Conservation (phyloP, 1,140 invertebrate genomes). For the Hyphantria cunea region DNA sequence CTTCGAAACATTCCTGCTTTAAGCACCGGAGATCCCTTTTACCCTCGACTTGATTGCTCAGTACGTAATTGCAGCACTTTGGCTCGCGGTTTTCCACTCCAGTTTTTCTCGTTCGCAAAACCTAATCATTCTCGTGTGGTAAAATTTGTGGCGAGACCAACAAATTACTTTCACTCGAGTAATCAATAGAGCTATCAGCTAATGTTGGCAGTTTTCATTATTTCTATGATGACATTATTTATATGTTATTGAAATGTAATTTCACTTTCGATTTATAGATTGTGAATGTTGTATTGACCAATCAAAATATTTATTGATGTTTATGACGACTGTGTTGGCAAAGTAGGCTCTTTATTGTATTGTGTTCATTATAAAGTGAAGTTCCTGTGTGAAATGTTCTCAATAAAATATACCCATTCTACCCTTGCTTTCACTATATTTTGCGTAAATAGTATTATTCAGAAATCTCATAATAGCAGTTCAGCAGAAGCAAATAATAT, state of each 20-base stretch:
- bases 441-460: slow-evolving; percentile 7
- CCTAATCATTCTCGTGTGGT: slow-evolving; percentile 42
- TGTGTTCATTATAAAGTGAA: slow-evolving; percentile 3
- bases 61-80: slow-evolving; percentile 30
- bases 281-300: slow-evolving; percentile 28
- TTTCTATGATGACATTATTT: slow-evolving; percentile 35
- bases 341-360: slow-evolving; percentile 7
- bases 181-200: slow-evolving; percentile 35
- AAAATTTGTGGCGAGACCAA: slow-evolving; percentile 40
- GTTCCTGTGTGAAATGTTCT: background rate
- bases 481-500: background rate
- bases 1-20: background rate
- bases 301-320: slow-evolving; percentile 28
- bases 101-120: slow-evolving; percentile 30
- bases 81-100: slow-evolving; percentile 42
- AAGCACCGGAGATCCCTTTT: slow-evolving; percentile 10
- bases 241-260: slow-evolving; percentile 33
- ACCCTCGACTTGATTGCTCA: background rate
- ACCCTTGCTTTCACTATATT: slow-evolving; percentile 34
- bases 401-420: slow-evolving; percentile 10
- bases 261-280: slow-evolving; percentile 39
- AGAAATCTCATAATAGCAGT: background rate
- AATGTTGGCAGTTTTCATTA: slow-evolving; percentile 34
- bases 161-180: slow-evolving; percentile 60
- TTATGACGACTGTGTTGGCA: background rate